Evolutionary conservation across 2,113 vertebrate species (phyloP), one percentile per base, ranked within the genome.

Genomic region (Gadus chalcogrammus): DNA sequence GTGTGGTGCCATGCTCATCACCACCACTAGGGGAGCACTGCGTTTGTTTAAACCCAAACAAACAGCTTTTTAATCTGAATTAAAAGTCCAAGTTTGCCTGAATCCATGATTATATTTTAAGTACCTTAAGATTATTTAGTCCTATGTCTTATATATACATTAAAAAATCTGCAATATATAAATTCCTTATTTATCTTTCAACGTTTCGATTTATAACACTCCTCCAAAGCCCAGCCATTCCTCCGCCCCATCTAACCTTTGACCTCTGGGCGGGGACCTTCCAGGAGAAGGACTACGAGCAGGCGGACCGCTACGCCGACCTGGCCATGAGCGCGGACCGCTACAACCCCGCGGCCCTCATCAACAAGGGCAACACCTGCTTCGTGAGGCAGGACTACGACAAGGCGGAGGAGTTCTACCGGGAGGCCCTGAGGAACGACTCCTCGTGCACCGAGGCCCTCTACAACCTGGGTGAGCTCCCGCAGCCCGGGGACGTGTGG

Each of bases 361-460:
- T 93, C 68, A 99, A 99, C 93, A 99, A 99, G 87, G 97, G 96
- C 73, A 99, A 98, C 85, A 94, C 93, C 0, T 85, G 95, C 79
- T 98, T 95, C 83, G 88, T 91, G 80, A 95, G 84, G 6, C 92
- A 93, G 70, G 96, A 99, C 79, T 94, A 88, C 62, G 96, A 97
- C 78, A 99, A 98, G 88, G 95, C 97, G 73, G 93, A 94, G 18
- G 97, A 99, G 79, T 98, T 96, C 84, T 99, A 94, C 79, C 96
- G 95, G 74, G 97, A 99, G 81, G 95, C 97, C 17, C 90, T 99
- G 56, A 92, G 95, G 82, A 99, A 98, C 4, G 97, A 99, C 80
- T 98, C 96, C 0, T 98, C 94, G 5, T 99, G 97, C 87, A 97
- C 97, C 0, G 96, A 98, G 88, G 96, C 94, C 3, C 95, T 98